A percentile compares a stretch with the other conserved stretches of the same genome.
These are phyloP conservation scores for Hypercompe scribonia DNA, from an alignment of 2,888 invertebrate genomes.

Conservation along the genomic window DNA sequence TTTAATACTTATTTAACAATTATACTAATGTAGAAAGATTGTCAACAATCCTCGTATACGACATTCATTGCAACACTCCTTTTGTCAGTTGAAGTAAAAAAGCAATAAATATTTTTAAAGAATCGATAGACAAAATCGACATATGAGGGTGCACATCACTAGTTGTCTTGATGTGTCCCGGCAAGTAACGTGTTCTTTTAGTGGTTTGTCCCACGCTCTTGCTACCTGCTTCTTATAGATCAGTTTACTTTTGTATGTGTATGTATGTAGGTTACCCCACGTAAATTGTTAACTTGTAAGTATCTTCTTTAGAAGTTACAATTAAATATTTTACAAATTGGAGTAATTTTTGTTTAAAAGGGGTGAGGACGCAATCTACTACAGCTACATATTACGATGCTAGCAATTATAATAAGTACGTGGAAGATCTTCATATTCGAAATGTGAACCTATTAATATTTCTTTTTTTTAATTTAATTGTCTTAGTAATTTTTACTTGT, in stretches of 20 bases:
- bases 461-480: too few relatives aligned
- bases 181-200: conserved; percentile 81
- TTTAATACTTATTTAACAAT: neutral
- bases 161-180: conserved; percentile 71
- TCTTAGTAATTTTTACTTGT: too few relatives aligned
- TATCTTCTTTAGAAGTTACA: neutral
- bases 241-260: conserved; percentile 58
- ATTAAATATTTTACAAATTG: neutral
- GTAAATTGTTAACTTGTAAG: conserved; percentile 13
- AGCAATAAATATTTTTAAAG: neutral
- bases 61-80: neutral
- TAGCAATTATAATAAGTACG: neutral
- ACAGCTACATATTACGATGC: neutral
- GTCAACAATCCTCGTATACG: neutral
- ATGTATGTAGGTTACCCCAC: conserved; percentile 27
- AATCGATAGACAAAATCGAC: conserved; percentile 13
- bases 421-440: neutral
- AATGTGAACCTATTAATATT: neutral
- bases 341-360: neutral
- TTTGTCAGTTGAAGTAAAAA: neutral
- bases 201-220: conserved; percentile 76
- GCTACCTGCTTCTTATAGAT: conserved; percentile 70
- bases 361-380: neutral
- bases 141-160: conserved; percentile 54
- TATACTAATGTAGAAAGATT: neutral